Evolutionary conservation across 1,140 invertebrate genomes (phyloP).

Genomic region (Papilio machaon): DNA sequence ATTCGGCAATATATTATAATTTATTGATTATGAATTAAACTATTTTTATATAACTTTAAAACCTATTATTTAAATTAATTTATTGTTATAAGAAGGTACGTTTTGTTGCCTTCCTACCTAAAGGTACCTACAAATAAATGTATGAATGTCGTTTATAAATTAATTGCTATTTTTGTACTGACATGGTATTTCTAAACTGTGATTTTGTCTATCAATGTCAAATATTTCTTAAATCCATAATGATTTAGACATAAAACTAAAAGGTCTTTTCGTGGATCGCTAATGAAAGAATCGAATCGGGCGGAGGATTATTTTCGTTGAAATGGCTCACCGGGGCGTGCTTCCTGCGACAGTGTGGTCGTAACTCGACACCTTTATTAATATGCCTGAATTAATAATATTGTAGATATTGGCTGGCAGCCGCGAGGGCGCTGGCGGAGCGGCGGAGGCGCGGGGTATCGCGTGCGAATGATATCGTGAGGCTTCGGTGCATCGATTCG

Average conservation of each 20-base stretch:
- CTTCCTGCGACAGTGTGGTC: constrained; percentile 80
- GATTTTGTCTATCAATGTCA: too few species aligned
- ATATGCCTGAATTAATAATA: constrained; percentile 80
- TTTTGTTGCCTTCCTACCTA: too few species aligned
- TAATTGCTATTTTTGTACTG: neutral
- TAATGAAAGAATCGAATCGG: constrained; percentile 68
- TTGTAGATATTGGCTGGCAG: constrained; percentile 74
- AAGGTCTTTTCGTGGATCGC: constrained; percentile 43
- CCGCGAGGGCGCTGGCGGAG: constrained; percentile 51
- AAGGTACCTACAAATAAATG: too few species aligned
- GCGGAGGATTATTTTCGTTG: constrained; percentile 73
- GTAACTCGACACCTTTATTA: constrained; percentile 77
- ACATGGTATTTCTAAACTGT: neutral
- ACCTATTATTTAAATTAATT: too few species aligned
- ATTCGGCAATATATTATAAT: neutral
- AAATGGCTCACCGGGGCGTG: constrained; percentile 73
- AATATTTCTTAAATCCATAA: neutral
- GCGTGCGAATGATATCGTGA: constrained; percentile 78
- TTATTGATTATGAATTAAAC: neutral
- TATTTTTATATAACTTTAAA: too few species aligned
- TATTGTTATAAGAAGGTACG: too few species aligned
- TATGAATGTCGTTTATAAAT: neutral
- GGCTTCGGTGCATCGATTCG: constrained; percentile 73
- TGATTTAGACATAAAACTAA: constrained; percentile 26
- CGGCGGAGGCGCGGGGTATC: constrained; percentile 57